Base-by-base conservation (phyloP, 2,888 invertebrate species). In the Hypomecis atomaria region DNA sequence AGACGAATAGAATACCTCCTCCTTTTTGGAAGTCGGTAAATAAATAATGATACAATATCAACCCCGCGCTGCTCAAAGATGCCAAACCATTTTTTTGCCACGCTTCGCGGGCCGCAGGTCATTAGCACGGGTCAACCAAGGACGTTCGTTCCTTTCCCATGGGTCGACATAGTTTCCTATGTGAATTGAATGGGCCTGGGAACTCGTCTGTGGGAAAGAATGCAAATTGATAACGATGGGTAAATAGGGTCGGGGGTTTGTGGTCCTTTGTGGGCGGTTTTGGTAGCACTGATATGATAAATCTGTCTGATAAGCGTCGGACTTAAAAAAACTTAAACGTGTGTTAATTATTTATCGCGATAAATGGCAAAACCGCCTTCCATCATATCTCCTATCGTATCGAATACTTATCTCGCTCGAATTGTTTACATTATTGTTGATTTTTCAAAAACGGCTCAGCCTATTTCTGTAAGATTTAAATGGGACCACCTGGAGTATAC, bases 161-260 rank as follows among this genome's bases (percentile, higher is more conserved):
- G 59, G 44, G 54, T 48, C 56, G 54, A 50, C 58, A 65, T 38
- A 65, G 55, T 65, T 55, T 68, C 65, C 65, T 57, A 65, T 63
- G 58, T 58, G 68, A 68, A 68, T 23, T 58, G 68, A 68, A 68
- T 23, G 10, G 10, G 34, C 61, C 49, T 66, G 66, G 55, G 66
- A 66, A 66, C 54, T 53, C 52, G 57, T 57, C 43, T 49, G 62
- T 66, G 66, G 66, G 63, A 63, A 66, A 62, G 55, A 66, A 66
- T 66, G 66, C 62, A 66, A 66, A 66, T 55, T 55, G 62, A 62
- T 62, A 65, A 65, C 49, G 43, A 57, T 53, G 60, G 53, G 60
- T 61, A 56, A 60, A 56, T 60, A 60, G 50, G 13, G 33, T 34
- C 50, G 11, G 49, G 55, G 42, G 54, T 63, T 63, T 49, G 38